These are phyloP conservation scores for Odontesthes bonariensis DNA, from an alignment of 2,113 vertebrate species.

Conservation along the genomic window DNA sequence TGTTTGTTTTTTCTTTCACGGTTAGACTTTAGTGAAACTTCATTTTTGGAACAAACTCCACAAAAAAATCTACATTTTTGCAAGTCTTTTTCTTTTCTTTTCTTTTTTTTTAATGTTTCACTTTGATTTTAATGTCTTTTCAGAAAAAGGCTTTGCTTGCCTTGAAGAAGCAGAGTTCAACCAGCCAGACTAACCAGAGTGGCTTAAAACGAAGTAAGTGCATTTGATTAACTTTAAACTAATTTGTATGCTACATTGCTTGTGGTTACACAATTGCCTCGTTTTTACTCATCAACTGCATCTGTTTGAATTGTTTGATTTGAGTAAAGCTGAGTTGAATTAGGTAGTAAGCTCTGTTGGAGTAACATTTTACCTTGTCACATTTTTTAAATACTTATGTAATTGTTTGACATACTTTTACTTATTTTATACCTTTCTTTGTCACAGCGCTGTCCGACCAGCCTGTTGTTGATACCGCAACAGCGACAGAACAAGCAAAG, in stretches of 20 bases:
- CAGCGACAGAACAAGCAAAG: conserved; percentile 93
- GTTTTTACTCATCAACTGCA: background rate
- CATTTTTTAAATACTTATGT: no score
- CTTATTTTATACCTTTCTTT: background rate
- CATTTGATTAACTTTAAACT: background rate
- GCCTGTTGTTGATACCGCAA: conserved; percentile 91
- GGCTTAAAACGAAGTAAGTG: conserved; percentile 91
- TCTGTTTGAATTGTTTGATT: background rate
- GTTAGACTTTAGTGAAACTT: no score
- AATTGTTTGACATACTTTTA: background rate
- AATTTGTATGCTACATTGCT: background rate
- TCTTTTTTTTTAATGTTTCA: no score
- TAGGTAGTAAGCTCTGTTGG: no score
- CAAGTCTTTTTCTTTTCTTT: background rate
- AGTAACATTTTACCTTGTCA: no score
- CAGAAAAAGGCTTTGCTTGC: conserved; percentile 93
- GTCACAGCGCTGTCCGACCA: conserved; percentile 89
- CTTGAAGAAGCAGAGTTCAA: conserved; percentile 93
- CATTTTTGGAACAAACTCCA: no score
- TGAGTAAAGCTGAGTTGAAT: no score
- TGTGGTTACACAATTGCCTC: background rate
- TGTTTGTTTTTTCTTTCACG: no score
- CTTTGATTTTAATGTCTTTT: background rate
- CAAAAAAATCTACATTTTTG: no score
- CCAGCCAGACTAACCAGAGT: conserved; percentile 87